These are phyloP conservation scores for Cyphomyrus discorhynchus DNA, from an alignment of 2,113 vertebrate genomes.

Conservation along the genomic window DNA sequence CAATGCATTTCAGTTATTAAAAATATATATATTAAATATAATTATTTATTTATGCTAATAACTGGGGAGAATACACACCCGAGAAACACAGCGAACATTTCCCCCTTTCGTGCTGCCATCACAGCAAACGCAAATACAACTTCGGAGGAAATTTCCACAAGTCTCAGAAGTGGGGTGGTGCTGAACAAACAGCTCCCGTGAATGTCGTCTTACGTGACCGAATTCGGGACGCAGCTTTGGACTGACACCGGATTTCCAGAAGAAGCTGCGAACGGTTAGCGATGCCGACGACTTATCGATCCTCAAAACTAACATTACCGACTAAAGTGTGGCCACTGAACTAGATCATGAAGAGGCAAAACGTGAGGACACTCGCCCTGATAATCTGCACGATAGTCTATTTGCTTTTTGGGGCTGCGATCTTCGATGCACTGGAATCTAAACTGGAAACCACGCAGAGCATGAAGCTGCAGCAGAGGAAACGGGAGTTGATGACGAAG, in stretches of 20 bases:
- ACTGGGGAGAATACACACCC: neutral
- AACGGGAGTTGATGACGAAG: constrained; percentile 70
- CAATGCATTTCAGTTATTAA: neutral
- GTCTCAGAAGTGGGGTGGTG: constrained; percentile 62
- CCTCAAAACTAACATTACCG: constrained; percentile 27
- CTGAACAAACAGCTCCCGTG: constrained; percentile 75
- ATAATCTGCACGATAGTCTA: constrained; percentile 95
- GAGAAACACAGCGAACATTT: neutral
- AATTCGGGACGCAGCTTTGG: neutral
- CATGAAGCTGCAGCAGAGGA: constrained; percentile 69
- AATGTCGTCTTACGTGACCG: constrained; percentile 35
- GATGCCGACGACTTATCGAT: constrained; percentile 46
- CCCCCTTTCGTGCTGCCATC: neutral
- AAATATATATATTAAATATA: neutral
- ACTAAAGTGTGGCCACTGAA: constrained; percentile 32
- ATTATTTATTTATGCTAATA: neutral
- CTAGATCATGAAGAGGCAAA: constrained; percentile 86
- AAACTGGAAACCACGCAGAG: constrained; percentile 77
- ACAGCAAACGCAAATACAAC: neutral
- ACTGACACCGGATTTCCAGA: constrained; percentile 18
- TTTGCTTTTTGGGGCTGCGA: constrained; percentile 88
- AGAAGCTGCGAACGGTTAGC: constrained; percentile 45
- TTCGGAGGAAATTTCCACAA: constrained; percentile 12
- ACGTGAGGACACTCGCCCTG: constrained; percentile 84
- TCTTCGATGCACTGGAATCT: constrained; percentile 91